Evolutionary conservation across 2,797 vertebrate species (phyloP).

Genomic region (Catamblyrhynchus diadema): DNA sequence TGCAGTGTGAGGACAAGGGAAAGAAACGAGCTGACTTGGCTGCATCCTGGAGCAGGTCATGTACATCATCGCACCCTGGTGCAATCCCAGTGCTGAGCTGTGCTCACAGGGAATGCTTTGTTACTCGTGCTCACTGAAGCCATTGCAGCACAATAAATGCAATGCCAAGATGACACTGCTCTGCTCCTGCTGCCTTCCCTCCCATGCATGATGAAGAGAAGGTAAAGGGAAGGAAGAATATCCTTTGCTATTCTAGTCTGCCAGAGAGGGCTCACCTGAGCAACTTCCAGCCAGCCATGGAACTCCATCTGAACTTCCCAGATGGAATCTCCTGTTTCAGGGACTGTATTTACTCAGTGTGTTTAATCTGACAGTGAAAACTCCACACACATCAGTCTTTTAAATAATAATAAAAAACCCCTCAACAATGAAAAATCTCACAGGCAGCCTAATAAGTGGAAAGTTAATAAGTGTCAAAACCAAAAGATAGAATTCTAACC

Average conservation of each 20-base stretch:
- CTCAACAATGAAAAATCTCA: neutral
- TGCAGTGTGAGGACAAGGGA: neutral
- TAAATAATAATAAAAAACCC: neutral
- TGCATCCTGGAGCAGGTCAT: neutral
- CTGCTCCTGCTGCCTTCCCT: neutral
- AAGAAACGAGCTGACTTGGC: neutral
- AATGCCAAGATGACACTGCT: neutral
- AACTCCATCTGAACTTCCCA: neutral
- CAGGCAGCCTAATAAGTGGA: neutral
- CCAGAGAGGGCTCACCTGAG: neutral
- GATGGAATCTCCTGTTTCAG: constrained; percentile 34
- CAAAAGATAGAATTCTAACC: neutral
- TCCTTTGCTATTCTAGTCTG: neutral
- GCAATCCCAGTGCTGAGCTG: neutral
- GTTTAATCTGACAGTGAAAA: constrained; percentile 27
- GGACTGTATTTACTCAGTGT: neutral
- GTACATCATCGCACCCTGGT: neutral
- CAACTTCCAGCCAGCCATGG: neutral
- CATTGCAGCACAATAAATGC: neutral
- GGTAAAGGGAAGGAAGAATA: neutral
- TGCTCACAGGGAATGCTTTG: neutral
- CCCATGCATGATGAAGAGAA: neutral
- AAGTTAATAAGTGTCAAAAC: neutral
- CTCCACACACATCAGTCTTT: neutral
- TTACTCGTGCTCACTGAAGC: neutral